These are phyloP conservation scores for Oreochromis tanganicae DNA, from an alignment of 2,113 vertebrate species.

Conservation along the genomic window DNA sequence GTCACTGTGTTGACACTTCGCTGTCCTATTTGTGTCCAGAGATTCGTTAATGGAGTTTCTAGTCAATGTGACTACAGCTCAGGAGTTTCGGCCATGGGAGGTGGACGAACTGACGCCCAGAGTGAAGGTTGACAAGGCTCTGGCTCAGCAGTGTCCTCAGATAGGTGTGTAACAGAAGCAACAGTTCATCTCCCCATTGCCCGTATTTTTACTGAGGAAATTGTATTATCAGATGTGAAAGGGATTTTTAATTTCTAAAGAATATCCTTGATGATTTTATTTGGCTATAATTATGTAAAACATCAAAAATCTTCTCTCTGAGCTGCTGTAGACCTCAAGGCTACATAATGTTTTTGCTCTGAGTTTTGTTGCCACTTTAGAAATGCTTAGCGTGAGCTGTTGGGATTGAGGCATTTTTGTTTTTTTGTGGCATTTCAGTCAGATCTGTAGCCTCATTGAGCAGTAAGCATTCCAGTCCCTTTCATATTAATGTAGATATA, in stretches of 20 bases:
- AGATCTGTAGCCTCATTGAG: neutral
- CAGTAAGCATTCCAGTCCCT: neutral
- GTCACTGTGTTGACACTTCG: neutral
- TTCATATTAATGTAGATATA: neutral
- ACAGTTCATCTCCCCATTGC: neutral
- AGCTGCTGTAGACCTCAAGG: neutral
- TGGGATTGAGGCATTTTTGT: neutral
- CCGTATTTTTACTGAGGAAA: neutral
- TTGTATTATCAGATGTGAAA: neutral
- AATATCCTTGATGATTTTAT: neutral
- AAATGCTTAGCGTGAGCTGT: neutral
- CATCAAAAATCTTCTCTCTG: neutral
- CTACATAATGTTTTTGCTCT: neutral
- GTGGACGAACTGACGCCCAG: constrained; percentile 75
- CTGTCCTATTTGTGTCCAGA: constrained; percentile 57
- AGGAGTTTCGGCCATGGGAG: constrained; percentile 91
- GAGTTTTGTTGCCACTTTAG: neutral
- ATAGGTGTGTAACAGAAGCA: constrained; percentile 67
- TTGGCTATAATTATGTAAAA: neutral
- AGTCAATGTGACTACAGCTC: constrained; percentile 84
- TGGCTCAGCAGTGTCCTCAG: constrained; percentile 83
- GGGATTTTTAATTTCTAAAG: neutral
- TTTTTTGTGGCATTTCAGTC: neutral
- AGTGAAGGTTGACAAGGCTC: constrained; percentile 79
- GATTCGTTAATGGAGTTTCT: constrained; percentile 86